phyloP scores from a whole-genome alignment of 2,888 invertebrate genomes.

The Copidosoma aretas region DNA sequence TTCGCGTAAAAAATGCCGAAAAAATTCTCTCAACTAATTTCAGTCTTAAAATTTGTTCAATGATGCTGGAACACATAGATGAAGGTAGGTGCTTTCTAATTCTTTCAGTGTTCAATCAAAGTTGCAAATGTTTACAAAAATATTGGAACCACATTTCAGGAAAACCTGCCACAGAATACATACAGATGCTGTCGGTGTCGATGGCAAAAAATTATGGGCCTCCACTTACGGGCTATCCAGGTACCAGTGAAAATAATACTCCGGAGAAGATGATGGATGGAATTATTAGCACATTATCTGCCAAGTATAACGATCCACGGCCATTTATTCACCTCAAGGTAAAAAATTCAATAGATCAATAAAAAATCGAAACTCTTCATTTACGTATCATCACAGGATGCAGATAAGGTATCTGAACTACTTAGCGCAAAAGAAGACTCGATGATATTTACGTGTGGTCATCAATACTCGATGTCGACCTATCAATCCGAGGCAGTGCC shows the following conservation, averaged over 20 bases:
- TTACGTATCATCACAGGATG: constrained; percentile 44
- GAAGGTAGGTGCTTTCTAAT: constrained; percentile 48
- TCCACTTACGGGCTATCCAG: constrained; percentile 57
- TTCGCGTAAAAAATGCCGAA: constrained; percentile 42
- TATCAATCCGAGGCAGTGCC: constrained; percentile 56
- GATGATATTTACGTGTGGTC: constrained; percentile 60
- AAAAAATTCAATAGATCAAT: constrained; percentile 16
- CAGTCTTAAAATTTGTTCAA: constrained; percentile 56
- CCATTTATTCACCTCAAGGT: constrained; percentile 60
- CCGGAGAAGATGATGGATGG: constrained; percentile 59
- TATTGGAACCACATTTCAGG: constrained; percentile 43
- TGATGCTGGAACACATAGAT: constrained; percentile 55
- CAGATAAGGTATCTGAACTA: constrained; percentile 51
- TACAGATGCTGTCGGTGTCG: constrained; percentile 55
- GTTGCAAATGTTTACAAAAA: constrained; percentile 18
- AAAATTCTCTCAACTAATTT: constrained; percentile 57
- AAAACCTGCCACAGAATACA: constrained; percentile 55
- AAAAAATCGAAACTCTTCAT: constrained; percentile 1
- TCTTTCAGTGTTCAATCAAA: neutral
- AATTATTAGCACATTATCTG: constrained; percentile 56
- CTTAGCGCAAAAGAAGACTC: constrained; percentile 55
- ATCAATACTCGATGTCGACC: constrained; percentile 55
- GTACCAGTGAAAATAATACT: constrained; percentile 55
- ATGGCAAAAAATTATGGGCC: constrained; percentile 58
- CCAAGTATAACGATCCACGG: constrained; percentile 53